These are phyloP conservation scores for Thalassarche chlororhynchos DNA, from an alignment of 2,113 vertebrate genomes.

Conservation along the genomic window DNA sequence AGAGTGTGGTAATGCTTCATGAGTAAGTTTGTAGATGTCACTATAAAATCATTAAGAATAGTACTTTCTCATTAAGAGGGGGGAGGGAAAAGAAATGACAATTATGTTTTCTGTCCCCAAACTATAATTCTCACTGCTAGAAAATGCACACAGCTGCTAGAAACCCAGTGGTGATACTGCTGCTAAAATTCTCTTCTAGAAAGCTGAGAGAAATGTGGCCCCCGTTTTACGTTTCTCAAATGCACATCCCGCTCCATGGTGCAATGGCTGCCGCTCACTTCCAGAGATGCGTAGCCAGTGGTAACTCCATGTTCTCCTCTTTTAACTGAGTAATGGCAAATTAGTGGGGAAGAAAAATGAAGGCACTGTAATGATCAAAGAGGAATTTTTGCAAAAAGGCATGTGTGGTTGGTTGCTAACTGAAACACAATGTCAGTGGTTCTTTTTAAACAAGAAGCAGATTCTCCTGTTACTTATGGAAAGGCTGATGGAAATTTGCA, in stretches of 20 bases:
- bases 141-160: background rate
- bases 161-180: background rate
- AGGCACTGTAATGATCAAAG: conserved; percentile 23
- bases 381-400: background rate
- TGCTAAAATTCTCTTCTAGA: background rate
- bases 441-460: background rate
- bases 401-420: conserved; percentile 19
- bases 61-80: background rate
- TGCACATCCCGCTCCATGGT: fast-evolving
- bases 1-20: background rate
- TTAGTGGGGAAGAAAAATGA: background rate
- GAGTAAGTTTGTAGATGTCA: background rate
- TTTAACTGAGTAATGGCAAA: background rate
- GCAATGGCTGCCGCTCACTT: background rate
- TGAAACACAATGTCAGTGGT: conserved; percentile 24
- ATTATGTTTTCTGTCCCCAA: background rate
- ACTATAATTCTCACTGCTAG: background rate
- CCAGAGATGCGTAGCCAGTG: background rate
- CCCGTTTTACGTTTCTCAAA: background rate
- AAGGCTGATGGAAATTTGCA: background rate
- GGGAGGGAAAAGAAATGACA: background rate
- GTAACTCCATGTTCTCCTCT: background rate
- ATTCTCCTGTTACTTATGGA: background rate
- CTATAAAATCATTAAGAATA: background rate
- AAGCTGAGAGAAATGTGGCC: background rate